Evolutionary conservation across 2,888 invertebrate species (phyloP).

Genomic region (Megaustenia siamemsis): DNA sequence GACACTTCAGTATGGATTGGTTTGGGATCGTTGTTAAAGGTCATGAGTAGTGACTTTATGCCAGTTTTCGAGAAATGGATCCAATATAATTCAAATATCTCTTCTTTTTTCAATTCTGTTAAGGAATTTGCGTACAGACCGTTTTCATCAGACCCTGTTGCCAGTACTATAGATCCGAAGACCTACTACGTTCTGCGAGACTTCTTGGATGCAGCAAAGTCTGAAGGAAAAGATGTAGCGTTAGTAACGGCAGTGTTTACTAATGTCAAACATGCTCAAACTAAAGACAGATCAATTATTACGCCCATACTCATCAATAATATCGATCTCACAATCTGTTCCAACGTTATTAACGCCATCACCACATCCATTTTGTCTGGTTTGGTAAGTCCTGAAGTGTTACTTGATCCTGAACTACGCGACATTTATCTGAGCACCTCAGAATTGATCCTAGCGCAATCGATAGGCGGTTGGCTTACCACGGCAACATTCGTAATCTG

Average conservation of each 20-base stretch:
- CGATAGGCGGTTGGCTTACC: too few species aligned
- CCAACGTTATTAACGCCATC: conserved; percentile 22
- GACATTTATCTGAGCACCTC: neutral
- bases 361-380: neutral
- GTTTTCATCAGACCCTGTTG: neutral
- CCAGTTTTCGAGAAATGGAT: too few species aligned
- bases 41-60: too few species aligned
- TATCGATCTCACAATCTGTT: neutral
- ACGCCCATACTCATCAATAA: neutral
- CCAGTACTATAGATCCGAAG: neutral
- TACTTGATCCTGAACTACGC: neutral
- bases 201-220: neutral
- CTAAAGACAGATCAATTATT: neutral
- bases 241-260: neutral
- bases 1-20: too few species aligned
- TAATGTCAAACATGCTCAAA: neutral
- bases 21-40: too few species aligned
- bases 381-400: neutral
- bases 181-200: neutral
- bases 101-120: neutral
- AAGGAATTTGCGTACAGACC: conserved; percentile 9
- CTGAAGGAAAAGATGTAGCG: neutral
- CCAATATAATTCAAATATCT: neutral
- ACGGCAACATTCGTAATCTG: too few species aligned
- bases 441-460: too few species aligned